Conservation (phyloP, 2,113 vertebrate species). For the Campylomormyrus tamandua region DNA sequence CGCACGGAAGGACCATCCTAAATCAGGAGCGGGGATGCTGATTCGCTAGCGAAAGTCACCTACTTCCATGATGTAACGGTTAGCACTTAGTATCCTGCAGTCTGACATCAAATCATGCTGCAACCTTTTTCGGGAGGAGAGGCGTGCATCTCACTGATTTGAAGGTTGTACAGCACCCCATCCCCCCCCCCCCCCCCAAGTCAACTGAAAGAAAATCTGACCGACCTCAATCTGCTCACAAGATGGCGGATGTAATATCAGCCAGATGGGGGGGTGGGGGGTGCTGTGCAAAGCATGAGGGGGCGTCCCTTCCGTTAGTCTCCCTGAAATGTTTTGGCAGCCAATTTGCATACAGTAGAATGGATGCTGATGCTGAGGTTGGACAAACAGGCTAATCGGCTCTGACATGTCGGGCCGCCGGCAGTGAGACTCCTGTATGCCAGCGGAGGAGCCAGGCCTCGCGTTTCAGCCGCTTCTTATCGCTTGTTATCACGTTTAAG, state of each 20-base stretch:
- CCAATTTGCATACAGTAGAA: not conserved
- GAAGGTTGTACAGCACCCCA: not conserved
- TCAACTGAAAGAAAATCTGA: not conserved
- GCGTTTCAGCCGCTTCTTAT: not conserved
- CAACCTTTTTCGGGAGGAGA: not conserved
- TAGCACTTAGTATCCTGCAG: not conserved
- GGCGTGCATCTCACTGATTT: not conserved
- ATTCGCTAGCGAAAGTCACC: not conserved
- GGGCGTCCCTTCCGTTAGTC: not conserved
- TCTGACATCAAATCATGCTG: not conserved
- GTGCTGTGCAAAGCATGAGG: not conserved
- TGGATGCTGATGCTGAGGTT: not conserved
- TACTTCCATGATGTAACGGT: not conserved
- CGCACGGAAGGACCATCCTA: not conserved
- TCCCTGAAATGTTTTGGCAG: not conserved
- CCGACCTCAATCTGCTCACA: not conserved
- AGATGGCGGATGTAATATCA: not conserved
- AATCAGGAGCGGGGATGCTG: not conserved
- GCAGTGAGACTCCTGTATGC: not conserved
- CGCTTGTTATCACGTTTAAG: not conserved
- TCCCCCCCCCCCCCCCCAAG: not conserved
- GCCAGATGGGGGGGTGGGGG: not conserved
- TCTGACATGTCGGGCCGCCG: not conserved
- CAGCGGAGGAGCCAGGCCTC: not conserved
- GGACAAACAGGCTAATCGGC: not conserved